Conservation (phyloP, 2,113 vertebrate species). For the Calonectris borealis region DNA sequence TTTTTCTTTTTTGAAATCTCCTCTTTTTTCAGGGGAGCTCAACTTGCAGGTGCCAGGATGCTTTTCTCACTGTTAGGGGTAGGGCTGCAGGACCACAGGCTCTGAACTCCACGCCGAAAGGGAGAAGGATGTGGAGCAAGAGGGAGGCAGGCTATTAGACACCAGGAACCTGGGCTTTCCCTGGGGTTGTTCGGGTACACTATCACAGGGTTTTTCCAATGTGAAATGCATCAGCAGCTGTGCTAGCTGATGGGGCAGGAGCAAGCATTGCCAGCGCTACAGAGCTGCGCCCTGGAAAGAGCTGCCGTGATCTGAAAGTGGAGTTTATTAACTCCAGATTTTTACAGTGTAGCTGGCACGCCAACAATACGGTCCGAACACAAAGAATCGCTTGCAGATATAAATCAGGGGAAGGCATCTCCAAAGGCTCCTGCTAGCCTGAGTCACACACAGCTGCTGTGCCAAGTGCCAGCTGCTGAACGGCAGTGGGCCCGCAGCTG, state of each 20-base stretch:
- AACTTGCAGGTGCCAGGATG: not conserved
- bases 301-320: not conserved
- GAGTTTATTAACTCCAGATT: constrained; percentile 54
- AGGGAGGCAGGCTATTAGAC: not conserved
- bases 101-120: not conserved
- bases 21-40: not conserved
- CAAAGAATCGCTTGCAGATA: not conserved
- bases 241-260: not conserved
- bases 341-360: not conserved
- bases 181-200: not conserved
- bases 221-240: not conserved
- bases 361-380: not conserved
- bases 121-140: not conserved
- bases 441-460: not conserved
- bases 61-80: not conserved
- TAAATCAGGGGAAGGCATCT: constrained; percentile 6
- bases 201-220: not conserved
- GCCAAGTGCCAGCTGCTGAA: constrained; percentile 8
- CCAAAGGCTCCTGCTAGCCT: not conserved
- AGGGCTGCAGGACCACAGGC: not conserved
- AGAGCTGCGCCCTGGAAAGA: not conserved
- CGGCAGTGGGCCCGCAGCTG: accelerated
- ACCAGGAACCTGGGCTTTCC: not conserved
- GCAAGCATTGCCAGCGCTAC: not conserved
- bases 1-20: not conserved